phyloP scores from a whole-genome alignment of 2,797 vertebrate genomes.

The Neopelma chrysocephalum region DNA sequence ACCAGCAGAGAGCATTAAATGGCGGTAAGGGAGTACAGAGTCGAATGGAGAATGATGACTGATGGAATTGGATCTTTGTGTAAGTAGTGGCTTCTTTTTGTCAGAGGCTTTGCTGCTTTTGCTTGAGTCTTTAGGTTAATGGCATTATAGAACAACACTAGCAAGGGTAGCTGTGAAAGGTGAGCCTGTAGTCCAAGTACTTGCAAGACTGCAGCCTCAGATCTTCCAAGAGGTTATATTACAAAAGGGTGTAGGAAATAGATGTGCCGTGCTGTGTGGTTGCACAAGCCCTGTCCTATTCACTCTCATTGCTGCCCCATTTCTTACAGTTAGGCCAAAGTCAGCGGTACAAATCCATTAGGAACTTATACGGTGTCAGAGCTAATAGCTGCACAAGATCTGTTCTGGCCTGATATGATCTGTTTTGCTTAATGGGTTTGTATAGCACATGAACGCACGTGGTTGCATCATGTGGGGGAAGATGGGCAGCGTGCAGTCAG shows the following conservation, averaged over 20 bases:
- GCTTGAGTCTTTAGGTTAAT: neutral
- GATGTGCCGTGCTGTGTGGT: too few species aligned
- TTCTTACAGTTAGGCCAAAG: neutral
- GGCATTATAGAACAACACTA: neutral
- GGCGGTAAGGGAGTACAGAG: neutral
- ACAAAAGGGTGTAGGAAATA: neutral
- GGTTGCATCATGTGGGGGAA: neutral
- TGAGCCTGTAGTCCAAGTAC: neutral
- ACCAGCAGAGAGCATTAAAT: neutral
- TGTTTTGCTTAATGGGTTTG: neutral
- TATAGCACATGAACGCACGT: rapidly evolving
- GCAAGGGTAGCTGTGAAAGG: neutral
- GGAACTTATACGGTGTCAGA: neutral
- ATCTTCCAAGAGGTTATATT: neutral
- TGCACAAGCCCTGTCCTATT: neutral
- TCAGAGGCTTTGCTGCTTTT: neutral
- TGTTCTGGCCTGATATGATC: neutral
- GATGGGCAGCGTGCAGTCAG: neutral
- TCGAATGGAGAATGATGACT: neutral
- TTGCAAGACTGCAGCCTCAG: neutral
- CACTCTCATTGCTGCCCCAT: neutral
- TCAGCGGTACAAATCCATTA: neutral
- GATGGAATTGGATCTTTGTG: neutral
- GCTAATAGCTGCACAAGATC: neutral
- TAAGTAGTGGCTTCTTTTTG: neutral